A percentile compares a stretch with the other conserved stretches of the same genome.
Conservation (phyloP, 2,113 vertebrate species). For the Ivindomyrus marchei region DNA sequence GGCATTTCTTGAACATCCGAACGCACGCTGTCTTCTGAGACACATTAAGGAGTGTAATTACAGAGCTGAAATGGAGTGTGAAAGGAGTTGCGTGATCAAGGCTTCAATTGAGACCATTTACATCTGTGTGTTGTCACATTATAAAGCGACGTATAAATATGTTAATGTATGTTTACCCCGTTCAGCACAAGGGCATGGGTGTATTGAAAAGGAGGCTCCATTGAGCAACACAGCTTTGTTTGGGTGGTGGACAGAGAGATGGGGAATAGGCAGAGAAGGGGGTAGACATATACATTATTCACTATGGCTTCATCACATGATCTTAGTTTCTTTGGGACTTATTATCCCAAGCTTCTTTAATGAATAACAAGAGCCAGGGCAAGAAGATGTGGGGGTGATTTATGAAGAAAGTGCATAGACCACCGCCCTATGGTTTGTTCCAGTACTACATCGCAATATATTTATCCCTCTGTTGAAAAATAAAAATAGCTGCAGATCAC, state of each 20-base stretch:
- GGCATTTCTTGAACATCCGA: conserved; percentile 15
- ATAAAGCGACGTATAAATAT: conserved; percentile 56
- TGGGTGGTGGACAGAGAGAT: conserved; percentile 27
- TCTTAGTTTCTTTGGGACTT: conserved; percentile 71
- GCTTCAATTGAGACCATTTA: conserved; percentile 51
- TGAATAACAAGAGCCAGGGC: conserved; percentile 66
- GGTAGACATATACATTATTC: conserved; percentile 66
- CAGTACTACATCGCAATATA: conserved; percentile 50
- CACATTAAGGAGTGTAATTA: conserved; percentile 50
- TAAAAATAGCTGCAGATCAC: conserved; percentile 51
- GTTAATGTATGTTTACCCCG: conserved; percentile 59
- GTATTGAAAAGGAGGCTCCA: conserved; percentile 32
- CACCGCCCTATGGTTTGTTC: conserved; percentile 61
- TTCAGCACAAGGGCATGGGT: conserved; percentile 47
- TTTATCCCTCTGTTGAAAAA: conserved; percentile 20
- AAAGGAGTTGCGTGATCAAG: conserved; percentile 48
- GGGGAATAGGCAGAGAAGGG: conserved; percentile 28
- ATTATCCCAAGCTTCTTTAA: conserved; percentile 70
- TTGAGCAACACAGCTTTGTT: conserved; percentile 24
- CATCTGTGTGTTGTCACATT: conserved; percentile 40
- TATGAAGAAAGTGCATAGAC: conserved; percentile 63
- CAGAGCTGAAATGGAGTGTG: conserved; percentile 38
- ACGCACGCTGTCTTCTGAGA: conserved; percentile 21
- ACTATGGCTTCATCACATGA: conserved; percentile 71
- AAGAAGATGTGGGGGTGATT: conserved; percentile 51